Base-by-base conservation (phyloP, 2,888 invertebrate species). In the Lasioglossum calceatum region DNA sequence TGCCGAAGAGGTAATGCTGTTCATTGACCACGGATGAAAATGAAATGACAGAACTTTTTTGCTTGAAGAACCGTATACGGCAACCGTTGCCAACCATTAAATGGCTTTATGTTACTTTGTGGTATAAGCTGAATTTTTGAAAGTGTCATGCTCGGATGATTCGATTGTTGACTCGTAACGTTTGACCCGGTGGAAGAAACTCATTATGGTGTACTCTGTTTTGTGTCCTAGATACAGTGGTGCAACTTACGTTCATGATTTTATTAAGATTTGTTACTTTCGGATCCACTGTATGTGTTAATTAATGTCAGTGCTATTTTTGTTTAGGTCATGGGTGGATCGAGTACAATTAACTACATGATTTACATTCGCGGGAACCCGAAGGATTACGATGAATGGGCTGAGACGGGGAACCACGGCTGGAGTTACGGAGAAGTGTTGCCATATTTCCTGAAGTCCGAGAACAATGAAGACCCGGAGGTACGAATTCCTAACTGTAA, bases 271-370 rank as follows among this genome's bases (percentile, higher is more conserved):
- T 23, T 7, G 23, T 54, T 54, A 50, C 19, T 23, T n/a, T 54
- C 19, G 8, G 8, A 23, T 10, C 10, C n/a, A n/a, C n/a, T n/a
- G n/a, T 10, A n/a, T 12, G 10, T 12, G 10, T 58, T 58, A 10
- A 10, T 58, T n/a, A n/a, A 58, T 4, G 4, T 2, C 16, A 19
- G 7, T 16, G 19, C 0, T 32, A 2, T 32, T 32, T 32, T 32
- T 8, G 32, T 8, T 4, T 32, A 83, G 94, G 92, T 96, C 82
- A 95, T 97, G 91, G 97, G 97, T 50, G 97, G 97, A 14, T 96
- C 96, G 0, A 96, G 96, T 75, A 96, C 96, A 3, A 95, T 97
- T 36, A 97, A 97, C 92, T 96, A 96, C 71, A 97, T 97, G 96
- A 95, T 97, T 78, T 97, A 97, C 91, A 95, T 97, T 5, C 95